phyloP scores from a whole-genome alignment of 92 coral and sea anemone species.

The Desmophyllum pertusum region DNA sequence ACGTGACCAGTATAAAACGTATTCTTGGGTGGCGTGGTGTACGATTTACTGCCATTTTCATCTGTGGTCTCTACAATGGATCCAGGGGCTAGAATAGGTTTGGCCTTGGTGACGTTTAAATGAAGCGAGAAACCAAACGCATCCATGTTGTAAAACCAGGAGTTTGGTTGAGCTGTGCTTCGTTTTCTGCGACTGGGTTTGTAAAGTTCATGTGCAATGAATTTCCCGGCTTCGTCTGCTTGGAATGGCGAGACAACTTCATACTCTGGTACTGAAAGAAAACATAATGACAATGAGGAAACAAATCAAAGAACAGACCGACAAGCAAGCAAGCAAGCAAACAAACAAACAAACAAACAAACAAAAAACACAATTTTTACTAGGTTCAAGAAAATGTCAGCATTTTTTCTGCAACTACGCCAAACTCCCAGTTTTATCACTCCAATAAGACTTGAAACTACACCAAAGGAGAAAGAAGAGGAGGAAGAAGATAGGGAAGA shows the following conservation, averaged over 20 bases:
- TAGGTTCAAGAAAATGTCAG: too few species aligned
- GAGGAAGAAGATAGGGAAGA: too few species aligned
- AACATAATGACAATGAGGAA: not conserved
- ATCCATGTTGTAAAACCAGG: constrained; percentile 46
- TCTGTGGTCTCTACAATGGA: constrained; percentile 62
- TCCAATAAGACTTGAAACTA: too few species aligned
- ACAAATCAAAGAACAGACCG: not conserved
- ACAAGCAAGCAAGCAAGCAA: not conserved
- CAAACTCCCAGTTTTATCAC: too few species aligned
- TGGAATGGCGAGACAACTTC: constrained; percentile 83
- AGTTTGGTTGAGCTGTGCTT: constrained; percentile 18
- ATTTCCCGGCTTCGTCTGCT: constrained; percentile 72
- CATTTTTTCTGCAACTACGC: too few species aligned
- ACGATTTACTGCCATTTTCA: constrained; percentile 57
- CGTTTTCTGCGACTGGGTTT: constrained; percentile 54
- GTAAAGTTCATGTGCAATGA: constrained; percentile 65
- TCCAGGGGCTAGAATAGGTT: constrained; percentile 59
- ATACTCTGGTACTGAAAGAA: constrained; percentile 77
- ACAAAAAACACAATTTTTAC: not conserved
- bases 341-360: not conserved
- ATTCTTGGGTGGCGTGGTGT: constrained; percentile 33
- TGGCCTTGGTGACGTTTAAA: constrained; percentile 62
- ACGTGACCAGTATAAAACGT: constrained; percentile 78
- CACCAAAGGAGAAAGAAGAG: too few species aligned
- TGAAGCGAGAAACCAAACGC: constrained; percentile 70